A percentile compares a stretch with the other conserved stretches of the same genome.
Evolutionary conservation across 1,140 invertebrate species (phyloP).

Genomic region (Cotesia chilonis): DNA sequence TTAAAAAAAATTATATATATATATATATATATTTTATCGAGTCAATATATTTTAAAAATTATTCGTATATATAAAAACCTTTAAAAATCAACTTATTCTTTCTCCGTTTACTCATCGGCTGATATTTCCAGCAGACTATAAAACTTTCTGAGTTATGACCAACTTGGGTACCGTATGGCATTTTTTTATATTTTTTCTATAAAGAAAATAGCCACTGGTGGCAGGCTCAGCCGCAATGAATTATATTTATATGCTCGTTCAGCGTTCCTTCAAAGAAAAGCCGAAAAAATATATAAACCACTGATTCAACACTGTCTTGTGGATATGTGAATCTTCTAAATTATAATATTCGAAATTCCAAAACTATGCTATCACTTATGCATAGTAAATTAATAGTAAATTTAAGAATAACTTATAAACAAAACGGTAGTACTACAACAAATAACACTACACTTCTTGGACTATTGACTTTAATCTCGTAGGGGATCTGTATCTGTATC

Average conservation of each 20-base stretch:
- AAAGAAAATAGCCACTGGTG: slow-evolving; percentile 17
- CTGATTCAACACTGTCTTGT: neutral
- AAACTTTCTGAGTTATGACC: slow-evolving; percentile 44
- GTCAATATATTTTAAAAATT: slow-evolving; percentile 8
- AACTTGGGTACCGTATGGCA: slow-evolving; percentile 4
- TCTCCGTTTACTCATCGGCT: slow-evolving; percentile 9
- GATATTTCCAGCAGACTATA: slow-evolving; percentile 48
- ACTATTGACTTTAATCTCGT: too few species aligned
- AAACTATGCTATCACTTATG: too few species aligned
- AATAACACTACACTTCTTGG: too few species aligned
- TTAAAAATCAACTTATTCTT: slow-evolving; percentile 28
- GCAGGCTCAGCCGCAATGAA: slow-evolving; percentile 1
- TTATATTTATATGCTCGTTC: slow-evolving; percentile 21
- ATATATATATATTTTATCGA: slow-evolving; percentile 2
- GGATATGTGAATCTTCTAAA: too few species aligned
- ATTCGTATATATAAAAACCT: slow-evolving; percentile 20
- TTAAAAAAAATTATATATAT: slow-evolving; percentile 23
- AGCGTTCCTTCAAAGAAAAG: slow-evolving; percentile 11
- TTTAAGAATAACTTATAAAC: too few species aligned
- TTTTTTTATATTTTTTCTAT: slow-evolving; percentile 15
- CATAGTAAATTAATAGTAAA: too few species aligned
- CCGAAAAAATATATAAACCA: slow-evolving; percentile 2
- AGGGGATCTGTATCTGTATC: too few species aligned
- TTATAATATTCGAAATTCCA: too few species aligned
- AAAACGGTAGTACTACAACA: too few species aligned